phyloP scores from a whole-genome alignment of 2,113 vertebrate species.

The Calidris pygmaea region DNA sequence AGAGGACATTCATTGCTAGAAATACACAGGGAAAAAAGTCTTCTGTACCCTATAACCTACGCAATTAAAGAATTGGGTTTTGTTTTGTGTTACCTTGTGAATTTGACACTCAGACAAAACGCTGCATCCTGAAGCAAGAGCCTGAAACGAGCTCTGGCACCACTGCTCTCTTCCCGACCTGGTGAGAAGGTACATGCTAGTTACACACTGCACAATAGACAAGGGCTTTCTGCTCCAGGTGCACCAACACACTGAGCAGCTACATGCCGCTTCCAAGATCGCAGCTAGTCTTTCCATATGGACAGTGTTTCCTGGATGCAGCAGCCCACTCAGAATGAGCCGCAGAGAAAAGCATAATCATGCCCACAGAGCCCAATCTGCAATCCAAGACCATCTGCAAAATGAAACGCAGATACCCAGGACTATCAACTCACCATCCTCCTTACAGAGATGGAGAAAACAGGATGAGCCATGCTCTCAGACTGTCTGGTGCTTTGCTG shows the following conservation, averaged over 20 bases:
- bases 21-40: background rate
- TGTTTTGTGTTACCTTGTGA: background rate
- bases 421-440: background rate
- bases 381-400: background rate
- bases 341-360: background rate
- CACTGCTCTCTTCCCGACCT: accelerated
- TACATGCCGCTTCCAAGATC: background rate
- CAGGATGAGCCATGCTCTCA: background rate
- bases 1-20: accelerated
- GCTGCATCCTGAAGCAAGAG: background rate
- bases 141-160: background rate
- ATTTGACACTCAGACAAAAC: background rate
- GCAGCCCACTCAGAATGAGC: background rate
- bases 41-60: background rate
- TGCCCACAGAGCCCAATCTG: background rate
- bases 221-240: background rate
- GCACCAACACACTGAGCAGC: background rate
- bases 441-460: background rate
- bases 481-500: background rate
- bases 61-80: background rate
- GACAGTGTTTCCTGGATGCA: background rate
- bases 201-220: background rate
- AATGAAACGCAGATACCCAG: background rate
- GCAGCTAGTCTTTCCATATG: conserved; percentile 15
- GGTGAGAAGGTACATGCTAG: accelerated